These are phyloP conservation scores for Petromus typicus DNA, from an alignment of 2,113 vertebrate genomes.

Conservation along the genomic window DNA sequence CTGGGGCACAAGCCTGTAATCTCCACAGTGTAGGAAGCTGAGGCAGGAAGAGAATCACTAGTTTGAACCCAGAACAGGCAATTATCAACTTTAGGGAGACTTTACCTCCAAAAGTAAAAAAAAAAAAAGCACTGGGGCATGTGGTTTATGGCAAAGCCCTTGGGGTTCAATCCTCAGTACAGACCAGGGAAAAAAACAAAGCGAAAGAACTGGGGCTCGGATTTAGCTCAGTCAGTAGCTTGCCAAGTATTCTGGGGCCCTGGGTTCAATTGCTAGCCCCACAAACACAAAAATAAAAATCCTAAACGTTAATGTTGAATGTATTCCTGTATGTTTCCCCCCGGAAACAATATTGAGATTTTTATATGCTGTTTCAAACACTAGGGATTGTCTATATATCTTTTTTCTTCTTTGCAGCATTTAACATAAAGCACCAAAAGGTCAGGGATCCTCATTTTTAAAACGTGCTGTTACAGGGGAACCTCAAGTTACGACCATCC, in stretches of 20 bases:
- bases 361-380: slow-evolving; percentile 28
- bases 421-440: background rate
- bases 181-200: background rate
- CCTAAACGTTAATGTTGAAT: too few species aligned
- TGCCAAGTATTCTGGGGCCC: too few species aligned
- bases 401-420: background rate
- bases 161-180: background rate
- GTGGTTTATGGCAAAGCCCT: background rate
- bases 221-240: background rate
- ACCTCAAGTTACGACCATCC: too few species aligned
- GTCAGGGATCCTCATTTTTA: background rate
- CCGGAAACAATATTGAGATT: background rate
- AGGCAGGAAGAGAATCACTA: background rate
- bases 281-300: background rate
- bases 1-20: background rate
- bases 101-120: background rate
- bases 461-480: background rate
- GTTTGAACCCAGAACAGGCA: background rate
- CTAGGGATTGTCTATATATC: background rate
- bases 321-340: background rate
- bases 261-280: background rate
- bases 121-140: background rate
- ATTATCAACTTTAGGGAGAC: background rate
- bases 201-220: background rate
- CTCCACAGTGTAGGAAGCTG: background rate